Evolutionary conservation across 2,888 invertebrate species (phyloP).

Genomic region (Yponomeuta plumbellus): DNA sequence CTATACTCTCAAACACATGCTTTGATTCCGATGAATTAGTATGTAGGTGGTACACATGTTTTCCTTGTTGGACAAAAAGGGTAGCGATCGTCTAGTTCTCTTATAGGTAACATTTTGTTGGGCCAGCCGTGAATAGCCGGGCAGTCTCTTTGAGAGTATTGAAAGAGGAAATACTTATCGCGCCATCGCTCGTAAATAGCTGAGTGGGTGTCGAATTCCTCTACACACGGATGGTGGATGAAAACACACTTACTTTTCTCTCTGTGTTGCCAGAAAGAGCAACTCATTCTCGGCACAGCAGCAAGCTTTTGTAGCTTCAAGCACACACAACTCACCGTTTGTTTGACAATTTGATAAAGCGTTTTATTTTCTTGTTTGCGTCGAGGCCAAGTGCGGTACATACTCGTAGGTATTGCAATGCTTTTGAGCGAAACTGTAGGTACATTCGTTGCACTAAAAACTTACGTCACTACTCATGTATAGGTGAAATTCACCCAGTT

Average conservation of each 20-base stretch:
- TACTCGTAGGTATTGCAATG: too few species aligned
- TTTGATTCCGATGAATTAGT: slow-evolving; percentile 31
- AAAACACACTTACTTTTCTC: slow-evolving; percentile 63
- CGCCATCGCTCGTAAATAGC: slow-evolving; percentile 69
- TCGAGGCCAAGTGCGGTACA: not conserved
- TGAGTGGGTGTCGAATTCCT: slow-evolving; percentile 68
- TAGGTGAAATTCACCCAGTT: too few species aligned
- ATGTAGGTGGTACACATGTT: slow-evolving; percentile 36
- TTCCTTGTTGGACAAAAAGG: slow-evolving; percentile 44
- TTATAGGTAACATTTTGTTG: slow-evolving; percentile 63
- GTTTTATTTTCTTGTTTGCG: not conserved
- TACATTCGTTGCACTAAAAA: too few species aligned
- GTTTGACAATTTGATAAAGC: not conserved
- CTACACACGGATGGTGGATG: slow-evolving; percentile 51
- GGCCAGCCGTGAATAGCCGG: slow-evolving; percentile 59
- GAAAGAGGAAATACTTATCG: slow-evolving; percentile 73
- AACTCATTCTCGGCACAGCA: not conserved
- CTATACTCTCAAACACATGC: slow-evolving; percentile 18
- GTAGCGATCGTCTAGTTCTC: slow-evolving; percentile 57
- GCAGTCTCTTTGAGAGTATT: slow-evolving; percentile 70
- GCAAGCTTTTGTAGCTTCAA: not conserved
- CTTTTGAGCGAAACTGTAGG: too few species aligned
- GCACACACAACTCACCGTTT: not conserved
- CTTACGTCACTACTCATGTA: too few species aligned
- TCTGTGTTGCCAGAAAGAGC: slow-evolving; percentile 22